Percentiles rank a stretch among this genome's conserved stretches.
These are phyloP conservation scores for Shinisaurus crocodilurus DNA, from an alignment of 2,113 vertebrate genomes.

Conservation along the genomic window DNA sequence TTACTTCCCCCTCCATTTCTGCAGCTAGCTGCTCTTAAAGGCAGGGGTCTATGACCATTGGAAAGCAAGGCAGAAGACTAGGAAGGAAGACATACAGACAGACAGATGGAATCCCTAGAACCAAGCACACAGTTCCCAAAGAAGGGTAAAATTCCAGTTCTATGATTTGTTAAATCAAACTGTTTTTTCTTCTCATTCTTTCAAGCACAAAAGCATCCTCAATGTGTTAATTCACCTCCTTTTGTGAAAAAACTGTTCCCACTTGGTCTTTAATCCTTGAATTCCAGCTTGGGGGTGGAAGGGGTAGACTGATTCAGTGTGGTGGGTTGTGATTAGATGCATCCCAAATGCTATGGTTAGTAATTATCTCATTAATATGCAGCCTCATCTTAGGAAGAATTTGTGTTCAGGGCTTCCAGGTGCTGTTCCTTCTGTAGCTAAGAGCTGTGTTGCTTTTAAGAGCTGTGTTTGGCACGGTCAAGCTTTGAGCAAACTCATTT, in stretches of 20 bases:
- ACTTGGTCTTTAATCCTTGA: slow-evolving; percentile 31
- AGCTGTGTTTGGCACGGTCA: background rate
- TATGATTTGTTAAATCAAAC: background rate
- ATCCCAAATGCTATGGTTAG: background rate
- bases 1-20: background rate
- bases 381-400: slow-evolving; percentile 13
- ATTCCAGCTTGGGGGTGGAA: background rate
- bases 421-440: slow-evolving; percentile 13
- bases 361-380: slow-evolving; percentile 13
- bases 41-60: background rate
- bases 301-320: background rate
- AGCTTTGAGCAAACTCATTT: background rate
- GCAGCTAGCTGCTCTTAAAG: background rate
- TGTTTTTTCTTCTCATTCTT: background rate
- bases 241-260: slow-evolving; percentile 21
- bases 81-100: background rate
- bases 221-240: background rate
- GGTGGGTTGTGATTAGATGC: slow-evolving; percentile 17
- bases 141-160: slow-evolving; percentile 9
- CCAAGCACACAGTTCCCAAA: background rate
- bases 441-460: background rate
- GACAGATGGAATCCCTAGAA: background rate
- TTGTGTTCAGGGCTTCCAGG: background rate
- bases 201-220: slow-evolving; percentile 2
- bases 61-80: background rate